Percentiles rank a stretch among this genome's conserved stretches.
Conservation (phyloP, 2,797 vertebrate species). For the Cephalopachus bancanus region DNA sequence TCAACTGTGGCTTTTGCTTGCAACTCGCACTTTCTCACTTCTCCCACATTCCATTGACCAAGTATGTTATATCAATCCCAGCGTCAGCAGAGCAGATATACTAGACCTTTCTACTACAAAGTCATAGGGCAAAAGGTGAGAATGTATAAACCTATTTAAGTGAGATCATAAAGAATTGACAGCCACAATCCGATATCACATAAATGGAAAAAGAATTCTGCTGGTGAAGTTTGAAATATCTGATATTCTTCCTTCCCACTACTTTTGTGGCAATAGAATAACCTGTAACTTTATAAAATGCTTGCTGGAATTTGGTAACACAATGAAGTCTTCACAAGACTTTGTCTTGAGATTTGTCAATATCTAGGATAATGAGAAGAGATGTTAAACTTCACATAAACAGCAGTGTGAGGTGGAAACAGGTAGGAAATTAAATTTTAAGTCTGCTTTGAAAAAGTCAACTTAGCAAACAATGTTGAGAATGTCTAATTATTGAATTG, state of each 20-base stretch:
- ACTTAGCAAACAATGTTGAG: background rate
- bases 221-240: background rate
- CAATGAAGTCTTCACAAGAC: background rate
- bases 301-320: background rate
- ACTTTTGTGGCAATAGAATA: background rate
- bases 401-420: background rate
- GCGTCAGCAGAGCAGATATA: background rate
- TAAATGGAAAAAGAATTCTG: background rate
- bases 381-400: background rate
- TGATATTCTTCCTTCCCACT: background rate
- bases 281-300: background rate
- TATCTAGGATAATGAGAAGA: background rate
- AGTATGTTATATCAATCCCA: background rate
- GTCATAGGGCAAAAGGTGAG: background rate
- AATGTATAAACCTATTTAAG: background rate
- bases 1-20: background rate
- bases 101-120: background rate
- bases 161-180: background rate
- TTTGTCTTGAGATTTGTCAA: background rate
- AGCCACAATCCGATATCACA: background rate
- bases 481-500: conserved; percentile 25
- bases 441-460: background rate
- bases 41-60: background rate
- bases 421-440: conserved; percentile 8
- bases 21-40: conserved; percentile 1